Conservation (phyloP, 2,888 invertebrate genomes). For the Mimumesa dahlbomi region DNA sequence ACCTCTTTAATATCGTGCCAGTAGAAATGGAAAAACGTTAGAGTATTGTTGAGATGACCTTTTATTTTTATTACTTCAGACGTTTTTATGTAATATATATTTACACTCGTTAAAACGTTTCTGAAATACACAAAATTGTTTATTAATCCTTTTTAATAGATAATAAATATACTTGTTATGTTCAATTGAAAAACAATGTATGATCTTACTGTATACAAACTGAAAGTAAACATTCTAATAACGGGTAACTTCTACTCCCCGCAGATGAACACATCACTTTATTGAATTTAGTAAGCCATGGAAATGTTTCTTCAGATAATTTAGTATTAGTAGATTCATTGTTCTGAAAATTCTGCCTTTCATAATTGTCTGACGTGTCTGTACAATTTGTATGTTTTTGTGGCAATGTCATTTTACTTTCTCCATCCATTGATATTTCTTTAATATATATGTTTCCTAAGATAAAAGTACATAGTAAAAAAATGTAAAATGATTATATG, state of each 20-base stretch:
- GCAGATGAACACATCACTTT: slow-evolving; percentile 60
- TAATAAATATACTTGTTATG: not conserved
- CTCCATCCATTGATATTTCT: slow-evolving; percentile 26
- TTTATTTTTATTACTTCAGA: slow-evolving; percentile 72
- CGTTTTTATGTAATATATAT: slow-evolving; percentile 66
- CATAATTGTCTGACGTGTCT: slow-evolving; percentile 8
- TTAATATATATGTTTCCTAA: slow-evolving; percentile 19
- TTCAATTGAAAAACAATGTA: no score
- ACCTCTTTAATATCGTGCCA: slow-evolving; percentile 78
- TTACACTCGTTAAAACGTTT: slow-evolving; percentile 71
- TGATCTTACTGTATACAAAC: slow-evolving; percentile 68
- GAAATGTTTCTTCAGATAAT: slow-evolving; percentile 51
- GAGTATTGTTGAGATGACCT: slow-evolving; percentile 72
- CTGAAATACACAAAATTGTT: slow-evolving; percentile 59
- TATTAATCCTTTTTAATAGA: not conserved
- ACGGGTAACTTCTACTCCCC: slow-evolving; percentile 62
- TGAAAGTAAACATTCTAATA: slow-evolving; percentile 63
- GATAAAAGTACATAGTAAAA: slow-evolving; percentile 12
- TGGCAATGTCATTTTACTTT: slow-evolving; percentile 14
- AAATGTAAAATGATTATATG: not conserved
- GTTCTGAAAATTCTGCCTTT: slow-evolving; percentile 20
- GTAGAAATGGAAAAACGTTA: slow-evolving; percentile 78
- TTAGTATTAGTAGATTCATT: slow-evolving; percentile 7
- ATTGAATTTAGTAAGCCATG: slow-evolving; percentile 69
- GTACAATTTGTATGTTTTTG: not conserved